Base-by-base conservation (phyloP, 2,888 invertebrate species). In the Leptinotarsa peninsularis region DNA sequence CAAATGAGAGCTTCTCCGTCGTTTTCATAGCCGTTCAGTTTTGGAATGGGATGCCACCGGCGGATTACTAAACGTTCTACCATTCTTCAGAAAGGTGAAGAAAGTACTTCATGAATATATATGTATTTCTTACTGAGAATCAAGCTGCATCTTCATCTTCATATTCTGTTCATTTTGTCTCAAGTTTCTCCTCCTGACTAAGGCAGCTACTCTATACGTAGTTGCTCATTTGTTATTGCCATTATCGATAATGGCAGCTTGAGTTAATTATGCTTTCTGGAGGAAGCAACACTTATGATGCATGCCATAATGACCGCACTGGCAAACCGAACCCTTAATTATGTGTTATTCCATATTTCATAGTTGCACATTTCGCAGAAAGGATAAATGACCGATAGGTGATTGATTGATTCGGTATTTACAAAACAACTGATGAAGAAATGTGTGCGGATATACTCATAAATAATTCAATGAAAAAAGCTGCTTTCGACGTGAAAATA, bases 281-380 rank as follows among this genome's bases (percentile, higher is more conserved):
- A 69, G 69, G 69, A 56, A 69, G 69, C 69, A 56, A 56, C 69
- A 43, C 56, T 58, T 54, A 69, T 69, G 69, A 33, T 69, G 69
- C 33, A 56, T 33, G 56, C 56, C 69, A 56, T 52, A 33, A 68
- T 69, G 69, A 69, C 49, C 56, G 69, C 49, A 56, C 69, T 56
- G 69, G 69, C 33, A n/a, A 54, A 54, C 56, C 54, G 10, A 67
- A 63, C 63, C 63, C 33, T 63, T 63, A 63, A 43, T 63, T 63
- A 63, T 63, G 17, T 63, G 63, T 63, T 33, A 63, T 63, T 63
- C 63, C 43, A 63, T 63, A 63, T 63, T 63, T 63, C 63, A 43
- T 63, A 33, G 63, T 63, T 43, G 43, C 63, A 63, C 63, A 63
- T 63, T 33, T 43, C 18, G 27, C 63, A n/a, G n/a, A 43, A 63